phyloP scores from a whole-genome alignment of 2,113 vertebrate species.

The Xenopus borealis region DNA sequence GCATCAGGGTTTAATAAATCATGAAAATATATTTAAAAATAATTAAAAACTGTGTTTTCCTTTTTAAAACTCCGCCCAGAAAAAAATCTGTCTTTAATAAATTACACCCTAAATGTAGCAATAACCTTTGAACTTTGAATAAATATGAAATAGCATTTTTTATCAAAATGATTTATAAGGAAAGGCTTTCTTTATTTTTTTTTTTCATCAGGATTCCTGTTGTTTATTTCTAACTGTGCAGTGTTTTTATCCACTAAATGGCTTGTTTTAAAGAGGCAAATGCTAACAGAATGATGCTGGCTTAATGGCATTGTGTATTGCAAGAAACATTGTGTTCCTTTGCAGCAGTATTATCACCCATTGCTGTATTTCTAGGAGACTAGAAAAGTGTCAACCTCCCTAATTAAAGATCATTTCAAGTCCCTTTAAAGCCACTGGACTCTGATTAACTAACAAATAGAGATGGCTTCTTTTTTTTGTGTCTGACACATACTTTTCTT shows the following conservation, averaged over 20 bases:
- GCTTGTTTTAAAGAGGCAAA: no score
- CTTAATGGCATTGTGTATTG: slow-evolving; percentile 8
- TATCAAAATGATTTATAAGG: no score
- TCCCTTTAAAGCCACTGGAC: slow-evolving; percentile 67
- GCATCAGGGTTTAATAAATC: no score
- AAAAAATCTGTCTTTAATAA: no score
- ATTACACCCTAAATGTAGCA: no score
- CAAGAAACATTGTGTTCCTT: slow-evolving; percentile 37
- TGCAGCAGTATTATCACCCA: slow-evolving; percentile 55
- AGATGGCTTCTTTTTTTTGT: slow-evolving; percentile 58
- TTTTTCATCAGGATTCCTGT: no score
- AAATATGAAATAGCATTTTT: no score
- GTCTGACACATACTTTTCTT: slow-evolving; percentile 66
- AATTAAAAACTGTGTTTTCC: no score
- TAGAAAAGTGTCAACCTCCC: slow-evolving; percentile 63
- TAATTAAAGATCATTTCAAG: slow-evolving; percentile 81
- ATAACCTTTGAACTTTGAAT: no score
- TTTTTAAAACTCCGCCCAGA: no score
- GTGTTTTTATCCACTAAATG: not conserved
- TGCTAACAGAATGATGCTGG: not conserved
- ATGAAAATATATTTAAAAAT: no score
- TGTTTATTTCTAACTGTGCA: not conserved
- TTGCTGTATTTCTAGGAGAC: slow-evolving; percentile 68
- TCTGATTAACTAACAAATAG: slow-evolving; percentile 74
- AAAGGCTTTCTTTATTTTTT: no score